These are phyloP conservation scores for Leptogaster cylindrica DNA, from an alignment of 2,888 invertebrate species.

Conservation along the genomic window DNA sequence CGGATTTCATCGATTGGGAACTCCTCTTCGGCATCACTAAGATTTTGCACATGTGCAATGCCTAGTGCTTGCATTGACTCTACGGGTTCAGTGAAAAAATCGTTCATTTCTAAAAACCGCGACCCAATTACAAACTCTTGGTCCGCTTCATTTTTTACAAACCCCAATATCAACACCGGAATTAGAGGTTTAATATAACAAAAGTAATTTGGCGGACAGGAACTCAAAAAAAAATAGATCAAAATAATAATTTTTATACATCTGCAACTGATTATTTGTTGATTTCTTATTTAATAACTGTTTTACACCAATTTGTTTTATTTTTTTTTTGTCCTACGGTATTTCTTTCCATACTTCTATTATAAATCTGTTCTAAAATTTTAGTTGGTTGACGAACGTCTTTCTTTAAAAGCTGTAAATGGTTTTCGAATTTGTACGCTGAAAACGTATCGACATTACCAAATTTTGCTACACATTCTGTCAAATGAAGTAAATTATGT, in stretches of 20 bases:
- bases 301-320: not conserved
- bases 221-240: not conserved
- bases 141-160: not conserved
- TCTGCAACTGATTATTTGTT: not conserved
- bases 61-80: slow-evolving; percentile 1
- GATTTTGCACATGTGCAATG: not conserved
- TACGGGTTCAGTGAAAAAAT: slow-evolving; percentile 5
- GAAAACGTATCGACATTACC: not conserved
- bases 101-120: not conserved
- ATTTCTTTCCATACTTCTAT: not conserved
- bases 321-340: not conserved
- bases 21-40: not conserved
- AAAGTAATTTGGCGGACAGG: not conserved
- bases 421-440: not conserved
- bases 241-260: not conserved
- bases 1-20: slow-evolving; percentile 7
- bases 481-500: slow-evolving; percentile 25
- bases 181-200: not conserved
- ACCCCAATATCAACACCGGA: not conserved
- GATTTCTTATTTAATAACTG: not conserved
- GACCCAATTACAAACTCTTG: slow-evolving; percentile 3
- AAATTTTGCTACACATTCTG: not conserved
- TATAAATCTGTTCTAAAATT: not conserved
- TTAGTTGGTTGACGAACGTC: not conserved
- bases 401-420: not conserved